A percentile compares a stretch with the other conserved stretches of the same genome.
Evolutionary conservation across 2,888 invertebrate species (phyloP).

Genomic region (Eupeodes luniger): DNA sequence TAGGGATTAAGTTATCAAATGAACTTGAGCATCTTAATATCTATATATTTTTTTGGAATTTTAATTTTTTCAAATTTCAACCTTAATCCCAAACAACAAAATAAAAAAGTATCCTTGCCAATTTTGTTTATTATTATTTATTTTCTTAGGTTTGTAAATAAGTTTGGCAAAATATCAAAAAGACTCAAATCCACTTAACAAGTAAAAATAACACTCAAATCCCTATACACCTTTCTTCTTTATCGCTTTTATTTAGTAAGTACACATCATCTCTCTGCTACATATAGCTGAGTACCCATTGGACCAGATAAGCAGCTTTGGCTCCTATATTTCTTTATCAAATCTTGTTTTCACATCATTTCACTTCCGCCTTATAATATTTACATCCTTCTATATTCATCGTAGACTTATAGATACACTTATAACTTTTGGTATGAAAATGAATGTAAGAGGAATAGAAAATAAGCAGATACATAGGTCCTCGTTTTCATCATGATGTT

Average conservation of each 20-base stretch:
- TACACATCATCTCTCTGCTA: constrained; percentile 3
- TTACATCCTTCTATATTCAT: constrained; percentile 20
- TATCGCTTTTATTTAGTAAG: constrained; percentile 12
- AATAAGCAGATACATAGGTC: neutral
- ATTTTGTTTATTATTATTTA: neutral
- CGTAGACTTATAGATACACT: neutral
- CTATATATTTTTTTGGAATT: too few relatives aligned
- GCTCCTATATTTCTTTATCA: constrained; percentile 24
- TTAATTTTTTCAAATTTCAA: too few relatives aligned
- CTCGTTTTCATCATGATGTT: neutral
- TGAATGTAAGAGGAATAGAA: neutral
- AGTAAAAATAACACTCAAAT: neutral
- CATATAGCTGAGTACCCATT: constrained; percentile 18
- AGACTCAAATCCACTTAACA: neutral
- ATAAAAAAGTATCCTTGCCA: too few relatives aligned
- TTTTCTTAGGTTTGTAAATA: neutral
- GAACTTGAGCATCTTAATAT: too few relatives aligned
- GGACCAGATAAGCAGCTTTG: constrained; percentile 43
- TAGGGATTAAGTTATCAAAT: too few relatives aligned
- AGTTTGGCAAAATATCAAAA: neutral
- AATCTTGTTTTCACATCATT: constrained; percentile 46
- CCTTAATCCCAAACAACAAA: too few relatives aligned
- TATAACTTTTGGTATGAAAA: constrained; percentile 24
- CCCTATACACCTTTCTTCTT: neutral
- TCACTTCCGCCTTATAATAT: constrained; percentile 32